phyloP scores from a whole-genome alignment of 1,140 invertebrate genomes.

The Drosophila fuyamai region DNA sequence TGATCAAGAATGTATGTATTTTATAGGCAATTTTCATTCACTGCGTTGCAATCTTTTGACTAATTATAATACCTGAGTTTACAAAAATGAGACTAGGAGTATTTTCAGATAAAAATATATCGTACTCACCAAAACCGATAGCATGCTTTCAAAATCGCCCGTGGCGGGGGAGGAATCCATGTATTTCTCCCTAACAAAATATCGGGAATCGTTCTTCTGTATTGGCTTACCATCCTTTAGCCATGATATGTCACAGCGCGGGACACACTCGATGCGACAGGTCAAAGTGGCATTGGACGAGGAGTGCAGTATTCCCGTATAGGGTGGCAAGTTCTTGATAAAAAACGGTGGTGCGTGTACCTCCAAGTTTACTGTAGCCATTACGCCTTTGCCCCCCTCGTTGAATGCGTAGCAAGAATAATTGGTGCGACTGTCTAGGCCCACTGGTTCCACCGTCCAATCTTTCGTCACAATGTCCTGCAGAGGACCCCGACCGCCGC shows the following conservation, averaged over 20 bases:
- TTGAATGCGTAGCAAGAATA: constrained; percentile 94
- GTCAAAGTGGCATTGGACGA: constrained; percentile 90
- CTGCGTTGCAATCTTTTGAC: too few species aligned
- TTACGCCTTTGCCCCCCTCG: constrained; percentile 91
- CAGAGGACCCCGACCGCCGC: constrained; percentile 89
- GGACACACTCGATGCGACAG: constrained; percentile 95
- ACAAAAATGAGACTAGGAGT: too few species aligned
- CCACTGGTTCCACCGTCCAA: constrained; percentile 92
- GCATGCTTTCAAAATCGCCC: constrained; percentile 94
- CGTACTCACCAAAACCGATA: constrained; percentile 90
- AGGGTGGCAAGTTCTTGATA: constrained; percentile 92
- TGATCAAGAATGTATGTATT: too few species aligned
- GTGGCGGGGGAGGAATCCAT: constrained; percentile 89
- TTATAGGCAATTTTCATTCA: too few species aligned
- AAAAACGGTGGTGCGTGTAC: constrained; percentile 94
- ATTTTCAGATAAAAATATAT: neutral
- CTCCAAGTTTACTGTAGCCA: constrained; percentile 90
- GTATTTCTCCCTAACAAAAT: constrained; percentile 89
- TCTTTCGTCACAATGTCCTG: constrained; percentile 90
- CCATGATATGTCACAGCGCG: constrained; percentile 93
- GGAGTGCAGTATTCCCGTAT: constrained; percentile 90
- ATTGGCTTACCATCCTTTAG: constrained; percentile 90
- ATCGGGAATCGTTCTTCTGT: constrained; percentile 88
- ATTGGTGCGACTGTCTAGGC: constrained; percentile 92
- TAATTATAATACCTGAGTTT: too few species aligned